Evolutionary conservation across 2,797 vertebrate species (phyloP).

Genomic region (Tapirus indicus): DNA sequence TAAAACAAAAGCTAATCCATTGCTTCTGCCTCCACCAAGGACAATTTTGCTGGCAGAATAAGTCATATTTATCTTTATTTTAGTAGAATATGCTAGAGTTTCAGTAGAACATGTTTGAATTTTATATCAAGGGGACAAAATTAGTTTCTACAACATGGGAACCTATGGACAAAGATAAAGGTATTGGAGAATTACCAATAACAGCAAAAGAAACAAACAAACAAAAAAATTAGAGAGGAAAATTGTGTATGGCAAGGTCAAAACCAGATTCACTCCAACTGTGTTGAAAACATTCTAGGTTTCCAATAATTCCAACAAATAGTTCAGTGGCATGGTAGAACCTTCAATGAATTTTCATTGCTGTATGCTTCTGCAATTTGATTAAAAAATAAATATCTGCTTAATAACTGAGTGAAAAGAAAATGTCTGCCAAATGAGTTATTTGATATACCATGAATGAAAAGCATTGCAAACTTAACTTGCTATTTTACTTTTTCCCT

Average conservation of each 20-base stretch:
- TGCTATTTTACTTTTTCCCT: background rate
- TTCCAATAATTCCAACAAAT: background rate
- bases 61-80: background rate
- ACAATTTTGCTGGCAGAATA: background rate
- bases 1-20: slow-evolving; percentile 16
- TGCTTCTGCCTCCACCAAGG: slow-evolving; percentile 3
- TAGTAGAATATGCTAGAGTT: background rate
- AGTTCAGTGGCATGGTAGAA: background rate
- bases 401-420: background rate
- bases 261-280: background rate
- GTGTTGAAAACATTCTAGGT: background rate
- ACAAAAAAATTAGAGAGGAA: background rate
- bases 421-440: background rate
- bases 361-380: background rate
- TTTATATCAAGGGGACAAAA: background rate
- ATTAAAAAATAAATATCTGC: background rate
- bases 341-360: background rate
- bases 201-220: background rate
- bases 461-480: background rate
- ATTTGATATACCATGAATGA: background rate
- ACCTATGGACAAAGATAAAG: background rate
- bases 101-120: background rate
- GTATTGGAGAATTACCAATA: background rate
- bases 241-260: background rate
- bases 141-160: background rate